Percentiles rank a stretch among this genome's conserved stretches.
phyloP scores from a whole-genome alignment of 2,888 invertebrate species.

The Mimas tiliae region DNA sequence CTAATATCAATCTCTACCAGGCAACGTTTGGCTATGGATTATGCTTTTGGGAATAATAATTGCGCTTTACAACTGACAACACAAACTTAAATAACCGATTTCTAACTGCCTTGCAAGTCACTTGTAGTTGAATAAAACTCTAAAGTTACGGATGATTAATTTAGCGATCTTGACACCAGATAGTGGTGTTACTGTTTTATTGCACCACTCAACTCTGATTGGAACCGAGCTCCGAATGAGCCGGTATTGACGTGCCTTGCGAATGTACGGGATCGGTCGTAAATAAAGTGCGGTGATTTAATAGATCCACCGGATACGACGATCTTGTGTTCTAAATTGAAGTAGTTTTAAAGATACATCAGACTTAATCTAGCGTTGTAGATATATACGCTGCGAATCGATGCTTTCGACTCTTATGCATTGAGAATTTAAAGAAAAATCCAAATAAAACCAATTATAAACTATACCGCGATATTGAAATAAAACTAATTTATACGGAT shows the following conservation, averaged over 20 bases:
- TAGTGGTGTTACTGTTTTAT: slow-evolving; percentile 20
- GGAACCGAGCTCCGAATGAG: slow-evolving; percentile 2
- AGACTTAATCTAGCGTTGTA: too few relatives aligned
- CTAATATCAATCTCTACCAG: too few relatives aligned
- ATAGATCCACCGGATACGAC: slow-evolving; percentile 6
- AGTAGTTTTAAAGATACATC: slow-evolving; percentile 10
- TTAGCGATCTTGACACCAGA: neutral
- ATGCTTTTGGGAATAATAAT: too few relatives aligned
- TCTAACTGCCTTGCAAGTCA: too few relatives aligned
- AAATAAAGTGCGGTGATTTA: slow-evolving; percentile 14
- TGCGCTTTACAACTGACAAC: neutral
- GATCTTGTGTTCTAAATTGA: neutral
- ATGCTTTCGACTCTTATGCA: too few relatives aligned
- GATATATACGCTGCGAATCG: neutral
- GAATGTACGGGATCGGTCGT: neutral
- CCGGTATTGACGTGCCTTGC: slow-evolving; percentile 6
- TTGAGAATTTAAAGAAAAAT: too few relatives aligned
- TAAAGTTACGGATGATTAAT: neutral
- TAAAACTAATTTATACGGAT: too few relatives aligned
- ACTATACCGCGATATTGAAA: too few relatives aligned
- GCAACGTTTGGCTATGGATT: too few relatives aligned
- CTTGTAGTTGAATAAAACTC: neutral
- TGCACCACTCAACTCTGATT: slow-evolving; percentile 24
- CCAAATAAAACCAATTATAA: too few relatives aligned
- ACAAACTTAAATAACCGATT: neutral